Base-by-base conservation (phyloP, 1,140 invertebrate species). In the Anagrus nilaparvatae region DNA sequence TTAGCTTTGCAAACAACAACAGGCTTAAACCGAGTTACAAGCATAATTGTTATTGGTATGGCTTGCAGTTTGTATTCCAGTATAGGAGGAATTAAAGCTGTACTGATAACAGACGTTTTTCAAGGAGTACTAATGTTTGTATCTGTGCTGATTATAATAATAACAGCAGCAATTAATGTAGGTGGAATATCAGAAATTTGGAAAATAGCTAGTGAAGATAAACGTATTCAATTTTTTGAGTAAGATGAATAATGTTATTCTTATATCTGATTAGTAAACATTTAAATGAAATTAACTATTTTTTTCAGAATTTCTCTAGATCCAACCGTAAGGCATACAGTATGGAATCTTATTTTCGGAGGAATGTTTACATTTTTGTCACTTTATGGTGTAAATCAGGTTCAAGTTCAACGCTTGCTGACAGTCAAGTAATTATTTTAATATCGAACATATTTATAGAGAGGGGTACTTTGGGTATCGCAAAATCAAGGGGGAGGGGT, bases 71-170 rank as follows among this genome's bases (percentile, higher is more conserved):
- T 91, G 55, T 92, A 92, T 56, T 86, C 86, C 0, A 80, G 82
- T 7, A 70, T 91, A 56, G 87, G 87, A 18, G 88, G 87, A 12
- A 87, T 92, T 66, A 91, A 91, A 59, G 87, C 88, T 12, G 86
- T 92, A 0, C 63, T 92, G 12, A 74, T 84, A 55, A 90, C 87
- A 1, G 88, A 92, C 60, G 75, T 87, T 1, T 87, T 91, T 56
- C 86, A 86, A 69, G 79, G 80, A 2, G 20, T 82, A 3, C 67
- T 87, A 4, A 87, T 87, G 84, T 86, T 84, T 58, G 71, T 63
- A 16, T 73, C 83, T 2, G 60, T 87, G 4, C 79, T 84, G 48
- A 76, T 78, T 52, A 74, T 92, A 3, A 82, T 88, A 17, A 72
- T 82, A 16, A 80, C 76, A 56, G 83, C 79, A 1, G 62, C 72